Conservation (phyloP, 2,113 vertebrate genomes). For the Bubo bubo region DNA sequence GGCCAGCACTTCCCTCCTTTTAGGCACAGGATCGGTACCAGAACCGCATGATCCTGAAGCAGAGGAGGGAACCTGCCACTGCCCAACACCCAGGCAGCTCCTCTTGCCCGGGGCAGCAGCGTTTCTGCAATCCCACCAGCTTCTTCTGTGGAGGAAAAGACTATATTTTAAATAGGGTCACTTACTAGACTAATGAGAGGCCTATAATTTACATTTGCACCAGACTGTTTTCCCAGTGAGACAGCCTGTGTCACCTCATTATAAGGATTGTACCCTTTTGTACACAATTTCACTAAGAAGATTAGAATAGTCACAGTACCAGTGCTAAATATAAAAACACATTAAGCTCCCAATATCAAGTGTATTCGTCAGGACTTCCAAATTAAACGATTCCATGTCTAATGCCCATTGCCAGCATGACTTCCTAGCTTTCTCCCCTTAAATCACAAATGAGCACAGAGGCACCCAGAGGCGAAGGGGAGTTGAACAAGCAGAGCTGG, state of each 20-base stretch:
- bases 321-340: not conserved
- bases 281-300: not conserved
- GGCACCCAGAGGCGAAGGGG: not conserved
- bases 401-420: not conserved
- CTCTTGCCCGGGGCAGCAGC: fast-evolving
- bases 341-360: not conserved
- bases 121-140: not conserved
- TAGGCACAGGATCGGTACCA: fast-evolving
- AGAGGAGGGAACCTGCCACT: not conserved
- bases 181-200: not conserved
- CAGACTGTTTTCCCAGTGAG: not conserved
- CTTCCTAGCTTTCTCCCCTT: not conserved
- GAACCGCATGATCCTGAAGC: fast-evolving
- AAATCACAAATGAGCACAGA: not conserved
- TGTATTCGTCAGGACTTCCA: not conserved
- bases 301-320: not conserved
- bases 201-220: not conserved
- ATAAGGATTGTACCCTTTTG: not conserved
- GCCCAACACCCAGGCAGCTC: fast-evolving
- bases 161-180: not conserved
- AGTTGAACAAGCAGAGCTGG: not conserved
- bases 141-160: not conserved
- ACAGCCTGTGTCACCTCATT: not conserved
- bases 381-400: not conserved
- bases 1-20: fast-evolving